Base-by-base conservation (phyloP, 2,113 vertebrate species). In the Zosterops borbonicus region DNA sequence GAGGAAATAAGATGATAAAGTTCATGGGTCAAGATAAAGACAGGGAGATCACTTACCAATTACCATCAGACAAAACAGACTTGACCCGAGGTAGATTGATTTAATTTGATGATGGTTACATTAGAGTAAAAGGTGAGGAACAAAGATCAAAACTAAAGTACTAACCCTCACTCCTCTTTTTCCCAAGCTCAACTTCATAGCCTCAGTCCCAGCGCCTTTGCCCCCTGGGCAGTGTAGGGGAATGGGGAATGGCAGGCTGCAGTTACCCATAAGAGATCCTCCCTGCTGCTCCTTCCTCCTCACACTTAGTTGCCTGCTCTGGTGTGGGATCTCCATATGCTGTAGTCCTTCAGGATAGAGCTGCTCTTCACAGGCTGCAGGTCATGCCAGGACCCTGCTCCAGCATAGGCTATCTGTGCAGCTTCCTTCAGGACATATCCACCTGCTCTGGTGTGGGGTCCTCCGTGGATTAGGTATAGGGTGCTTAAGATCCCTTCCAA, bases 371-470 rank as follows among this genome's bases (percentile, higher is more conserved):
- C 2, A 5, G 33, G 11, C 41, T 41, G 22, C 19, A 60, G 41
- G 22, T 27, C 35, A 23, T 39, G 23, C 33, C 80, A 70, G 37
- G 7, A 47, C 6, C 9, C 44, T 64, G 22, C 15, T 68, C 33
- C 31, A 74, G 2, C 0, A 0, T 11, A 12, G 33, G 25, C 18
- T 75, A 1, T 42, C 35, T 6, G 1, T 13, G n/a, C 67, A 70
- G 33, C 15, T 64, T 70, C 25, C 52, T 71, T 67, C 21, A 39
- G 41, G 47, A n/a, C 7, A 49, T 15, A 59, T 6, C 44, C 24
- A 58, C 27, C 35, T 37, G 35, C 44, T 33, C 44, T 0, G 0
- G 4, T 7, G 15, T 47, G 37, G 29, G 9, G 18, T 71, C 15
- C 14, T 76, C 18, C 47, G 1, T 9, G 12, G 19, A 5, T 33